phyloP scores from a whole-genome alignment of 2,113 vertebrate species.

The Phaethornis superciliosus region DNA sequence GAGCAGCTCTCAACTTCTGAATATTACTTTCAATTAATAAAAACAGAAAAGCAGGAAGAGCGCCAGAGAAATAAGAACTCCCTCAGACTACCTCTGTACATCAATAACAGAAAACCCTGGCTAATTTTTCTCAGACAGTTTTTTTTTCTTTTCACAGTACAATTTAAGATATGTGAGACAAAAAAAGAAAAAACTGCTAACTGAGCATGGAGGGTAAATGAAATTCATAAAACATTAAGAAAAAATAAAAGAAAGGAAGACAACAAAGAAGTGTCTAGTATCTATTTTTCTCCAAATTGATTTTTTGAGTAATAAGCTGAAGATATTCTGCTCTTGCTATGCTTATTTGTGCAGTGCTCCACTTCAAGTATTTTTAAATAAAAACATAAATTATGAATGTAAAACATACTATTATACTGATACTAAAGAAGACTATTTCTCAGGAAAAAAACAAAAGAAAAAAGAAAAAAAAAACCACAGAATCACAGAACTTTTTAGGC shows the following conservation, averaged over 20 bases:
- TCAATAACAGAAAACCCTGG: not conserved
- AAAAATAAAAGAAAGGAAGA: not conserved
- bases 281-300: not conserved
- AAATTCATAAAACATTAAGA: not conserved
- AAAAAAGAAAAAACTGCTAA: not conserved
- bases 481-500: not conserved
- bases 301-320: not conserved
- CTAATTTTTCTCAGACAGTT: not conserved
- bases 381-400: not conserved
- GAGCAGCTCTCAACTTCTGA: not conserved
- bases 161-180: not conserved
- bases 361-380: not conserved
- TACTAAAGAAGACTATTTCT: not conserved
- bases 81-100: not conserved
- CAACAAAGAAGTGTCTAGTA: not conserved
- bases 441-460: no score
- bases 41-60: not conserved
- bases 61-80: not conserved
- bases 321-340: not conserved
- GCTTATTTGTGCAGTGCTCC: not conserved
- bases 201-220: not conserved
- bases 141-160: not conserved
- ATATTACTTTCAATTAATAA: not conserved
- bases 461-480: not conserved
- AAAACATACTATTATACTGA: not conserved